Base-by-base conservation (phyloP, 2,113 vertebrate species). In the Formicarius rufipectus region DNA sequence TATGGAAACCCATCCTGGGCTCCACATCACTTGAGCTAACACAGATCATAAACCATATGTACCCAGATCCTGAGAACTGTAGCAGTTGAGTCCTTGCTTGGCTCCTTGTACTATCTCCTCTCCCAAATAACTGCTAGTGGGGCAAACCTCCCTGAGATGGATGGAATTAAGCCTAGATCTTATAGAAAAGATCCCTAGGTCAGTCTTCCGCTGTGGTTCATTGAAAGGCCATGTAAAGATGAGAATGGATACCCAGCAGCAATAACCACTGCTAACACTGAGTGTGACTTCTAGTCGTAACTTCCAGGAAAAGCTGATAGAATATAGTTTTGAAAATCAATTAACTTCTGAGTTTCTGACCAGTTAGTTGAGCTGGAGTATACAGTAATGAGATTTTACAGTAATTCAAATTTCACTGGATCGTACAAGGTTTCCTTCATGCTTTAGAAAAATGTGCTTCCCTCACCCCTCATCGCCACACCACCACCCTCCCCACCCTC, bases 401-500 rank as follows among this genome's bases (percentile, higher is more conserved):
- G 19, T 45, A 24, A 58, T 50, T 35, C 74, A 40, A 79, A 69
- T 19, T 45, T 14, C 9, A 16, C 8, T 68, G 56, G 9, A 27
- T 87, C 37, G 58, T 69, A 24, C 3, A 3, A 74, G 24, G 18
- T 58, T 80, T 90, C 13, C 45, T 63, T 73, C 56, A 18, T 60
- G 31, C 18, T 49, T n/a, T 68, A 40, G 14, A 59, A 33, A 59
- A 53, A 5, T 7, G 37, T 39, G 25, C 6, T 22, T 10, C 14
- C 4, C 18, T 52, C 30, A 15, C n/a, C 35, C 7, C 13, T 11
- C 12, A 16, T 71, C 12, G 20, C 35, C 59, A 39, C 25, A 19
- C 12, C 18, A 12, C 7, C 16, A 10, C 6, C 7, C 18, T 6
- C 2, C 5, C 2, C 2, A 4, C 5, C 4, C 18, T 1, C 1